phyloP scores from a whole-genome alignment of 2,113 vertebrate species.

The Cebidichthys violaceus region DNA sequence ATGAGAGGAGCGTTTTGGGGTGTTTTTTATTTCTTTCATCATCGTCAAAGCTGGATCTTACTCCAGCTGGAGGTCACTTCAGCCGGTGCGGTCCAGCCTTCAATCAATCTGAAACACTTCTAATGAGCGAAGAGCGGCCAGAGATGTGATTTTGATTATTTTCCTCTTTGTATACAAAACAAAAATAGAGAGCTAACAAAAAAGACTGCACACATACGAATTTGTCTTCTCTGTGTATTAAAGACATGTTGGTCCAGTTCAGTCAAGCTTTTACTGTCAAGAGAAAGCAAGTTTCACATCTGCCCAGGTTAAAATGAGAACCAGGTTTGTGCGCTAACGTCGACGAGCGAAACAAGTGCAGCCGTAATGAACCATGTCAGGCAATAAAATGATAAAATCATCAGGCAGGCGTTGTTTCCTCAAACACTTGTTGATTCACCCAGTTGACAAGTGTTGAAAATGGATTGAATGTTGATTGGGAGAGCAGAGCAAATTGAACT shows the following conservation, averaged over 20 bases:
- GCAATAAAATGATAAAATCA: neutral
- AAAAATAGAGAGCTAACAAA: neutral
- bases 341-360: neutral
- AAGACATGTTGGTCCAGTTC: neutral
- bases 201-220: too few relatives aligned
- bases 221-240: neutral
- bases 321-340: constrained; percentile 6
- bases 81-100: neutral
- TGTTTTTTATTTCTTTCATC: constrained; percentile 11
- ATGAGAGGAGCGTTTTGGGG: constrained; percentile 21
- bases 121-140: neutral
- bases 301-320: constrained; percentile 29
- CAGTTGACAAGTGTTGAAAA: too few relatives aligned
- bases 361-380: neutral
- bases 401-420: neutral
- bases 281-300: neutral
- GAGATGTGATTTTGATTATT: neutral
- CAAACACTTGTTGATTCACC: neutral
- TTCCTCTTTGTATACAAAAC: neutral
- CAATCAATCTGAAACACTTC: neutral
- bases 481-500: neutral
- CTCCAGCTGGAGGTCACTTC: constrained; percentile 9
- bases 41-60: neutral
- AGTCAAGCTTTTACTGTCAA: neutral
- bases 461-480: neutral